phyloP scores from a whole-genome alignment of 2,888 invertebrate genomes.

The Polymixis flavicincta region DNA sequence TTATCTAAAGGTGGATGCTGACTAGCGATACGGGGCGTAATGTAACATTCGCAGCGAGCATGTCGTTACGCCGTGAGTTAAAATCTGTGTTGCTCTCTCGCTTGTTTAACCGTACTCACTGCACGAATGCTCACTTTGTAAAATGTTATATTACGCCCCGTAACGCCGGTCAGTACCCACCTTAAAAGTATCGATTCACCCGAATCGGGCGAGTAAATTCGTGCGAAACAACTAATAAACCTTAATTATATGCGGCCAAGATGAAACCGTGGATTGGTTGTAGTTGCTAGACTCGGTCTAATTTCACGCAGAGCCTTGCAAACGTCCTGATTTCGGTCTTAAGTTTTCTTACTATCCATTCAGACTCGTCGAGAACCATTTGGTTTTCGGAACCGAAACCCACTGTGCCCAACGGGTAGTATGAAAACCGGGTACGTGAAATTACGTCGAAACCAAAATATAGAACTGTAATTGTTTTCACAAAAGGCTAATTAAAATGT shows the following conservation, averaged over 20 bases:
- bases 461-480: not conserved
- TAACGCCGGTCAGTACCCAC: too few relatives aligned
- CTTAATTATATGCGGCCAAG: not conserved
- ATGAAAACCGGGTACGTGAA: not conserved
- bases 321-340: not conserved
- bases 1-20: too few relatives aligned
- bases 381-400: not conserved
- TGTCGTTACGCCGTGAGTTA: too few relatives aligned
- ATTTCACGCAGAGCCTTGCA: conserved; percentile 9
- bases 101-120: too few relatives aligned
- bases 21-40: too few relatives aligned
- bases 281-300: conserved; percentile 13
- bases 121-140: too few relatives aligned
- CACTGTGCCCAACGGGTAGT: not conserved
- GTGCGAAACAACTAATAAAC: too few relatives aligned
- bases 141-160: too few relatives aligned
- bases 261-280: not conserved
- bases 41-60: too few relatives aligned
- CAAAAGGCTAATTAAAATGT: conserved; percentile 7
- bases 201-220: too few relatives aligned
- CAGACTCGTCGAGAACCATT: not conserved
- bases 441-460: conserved; percentile 4
- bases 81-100: too few relatives aligned
- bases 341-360: not conserved
- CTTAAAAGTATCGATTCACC: too few relatives aligned